These are phyloP conservation scores for Silurus aristotelis DNA, from an alignment of 2,797 vertebrate genomes.

Conservation along the genomic window DNA sequence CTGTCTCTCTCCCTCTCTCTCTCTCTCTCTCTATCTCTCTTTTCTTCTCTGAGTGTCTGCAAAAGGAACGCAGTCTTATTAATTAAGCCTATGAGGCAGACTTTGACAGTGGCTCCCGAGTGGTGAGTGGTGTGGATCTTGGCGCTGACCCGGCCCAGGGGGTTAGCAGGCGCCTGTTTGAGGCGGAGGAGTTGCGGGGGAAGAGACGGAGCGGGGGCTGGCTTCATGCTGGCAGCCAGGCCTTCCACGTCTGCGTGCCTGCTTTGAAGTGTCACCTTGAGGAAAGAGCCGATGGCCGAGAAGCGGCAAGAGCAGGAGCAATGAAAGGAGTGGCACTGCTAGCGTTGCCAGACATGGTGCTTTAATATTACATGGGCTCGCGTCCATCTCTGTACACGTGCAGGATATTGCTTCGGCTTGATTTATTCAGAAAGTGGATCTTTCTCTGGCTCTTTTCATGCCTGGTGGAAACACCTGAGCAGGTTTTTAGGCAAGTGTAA, in stretches of 20 bases:
- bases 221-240: constrained; percentile 80
- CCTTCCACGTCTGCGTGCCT: constrained; percentile 74
- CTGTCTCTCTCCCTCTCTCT: constrained; percentile 32
- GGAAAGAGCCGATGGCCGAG: constrained; percentile 80
- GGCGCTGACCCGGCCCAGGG: constrained; percentile 75
- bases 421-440: constrained; percentile 80
- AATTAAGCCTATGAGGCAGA: constrained; percentile 75
- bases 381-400: constrained; percentile 76
- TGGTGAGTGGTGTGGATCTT: constrained; percentile 75
- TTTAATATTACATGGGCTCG: constrained; percentile 84
- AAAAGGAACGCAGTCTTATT: constrained; percentile 75
- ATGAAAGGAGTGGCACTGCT: constrained; percentile 75
- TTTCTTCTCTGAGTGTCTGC: constrained; percentile 63
- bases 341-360: constrained; percentile 75
- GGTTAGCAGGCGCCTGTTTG: constrained; percentile 78
- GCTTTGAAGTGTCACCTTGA: constrained; percentile 96
- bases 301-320: constrained; percentile 73
- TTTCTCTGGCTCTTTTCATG: constrained; percentile 62
- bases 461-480: constrained; percentile 73
- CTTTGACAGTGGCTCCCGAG: constrained; percentile 79
- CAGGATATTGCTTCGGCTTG: constrained; percentile 81
- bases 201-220: constrained; percentile 73
- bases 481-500: constrained; percentile 58
- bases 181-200: constrained; percentile 61
- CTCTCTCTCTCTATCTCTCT: neutral